These are phyloP conservation scores for Circaetus gallicus DNA, from an alignment of 2,113 vertebrate species.

Conservation along the genomic window DNA sequence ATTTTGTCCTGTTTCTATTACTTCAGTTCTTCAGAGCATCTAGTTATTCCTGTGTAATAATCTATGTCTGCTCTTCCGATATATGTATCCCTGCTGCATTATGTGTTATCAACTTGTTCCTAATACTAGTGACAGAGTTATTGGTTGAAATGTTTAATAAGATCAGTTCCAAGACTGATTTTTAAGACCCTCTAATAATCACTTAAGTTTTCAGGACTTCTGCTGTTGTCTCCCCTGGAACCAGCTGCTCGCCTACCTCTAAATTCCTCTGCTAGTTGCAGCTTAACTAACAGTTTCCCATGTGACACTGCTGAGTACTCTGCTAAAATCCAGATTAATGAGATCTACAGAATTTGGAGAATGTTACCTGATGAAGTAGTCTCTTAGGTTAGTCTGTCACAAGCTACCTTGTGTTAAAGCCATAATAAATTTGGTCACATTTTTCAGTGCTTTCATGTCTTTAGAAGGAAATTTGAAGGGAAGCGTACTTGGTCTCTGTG, in stretches of 20 bases:
- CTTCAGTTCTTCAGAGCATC: neutral
- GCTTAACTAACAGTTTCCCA: neutral
- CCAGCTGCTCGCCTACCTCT: neutral
- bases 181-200: neutral
- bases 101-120: neutral
- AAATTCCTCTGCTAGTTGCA: neutral
- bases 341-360: conserved; percentile 1
- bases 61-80: fast-evolving
- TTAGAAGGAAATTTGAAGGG: neutral
- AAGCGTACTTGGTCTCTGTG: neutral
- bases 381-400: neutral
- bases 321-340: conserved; percentile 31
- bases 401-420: neutral
- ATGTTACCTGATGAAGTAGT: conserved; percentile 14
- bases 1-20: neutral
- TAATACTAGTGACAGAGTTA: neutral
- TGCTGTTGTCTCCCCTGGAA: neutral
- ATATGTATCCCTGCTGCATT: fast-evolving
- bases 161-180: neutral
- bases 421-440: neutral
- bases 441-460: neutral
- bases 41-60: neutral
- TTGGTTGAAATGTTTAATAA: neutral
- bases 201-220: neutral
- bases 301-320: neutral